Base-by-base conservation (phyloP, 2,797 vertebrate genomes). In the Lophius americanus region DNA sequence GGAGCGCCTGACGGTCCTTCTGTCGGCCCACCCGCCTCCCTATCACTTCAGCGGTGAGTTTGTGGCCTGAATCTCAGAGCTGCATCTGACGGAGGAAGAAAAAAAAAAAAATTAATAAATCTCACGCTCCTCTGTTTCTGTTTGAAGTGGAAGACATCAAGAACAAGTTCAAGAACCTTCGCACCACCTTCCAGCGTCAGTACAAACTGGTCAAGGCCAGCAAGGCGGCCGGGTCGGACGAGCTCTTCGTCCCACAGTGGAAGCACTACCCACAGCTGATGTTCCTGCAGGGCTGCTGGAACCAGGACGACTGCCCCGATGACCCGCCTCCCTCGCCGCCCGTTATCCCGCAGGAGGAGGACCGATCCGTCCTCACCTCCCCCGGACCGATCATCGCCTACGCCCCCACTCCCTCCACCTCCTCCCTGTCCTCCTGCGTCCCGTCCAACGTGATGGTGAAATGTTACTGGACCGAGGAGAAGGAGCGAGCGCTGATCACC, bases 131-230 rank as follows among this genome's bases (percentile, higher is more conserved):
- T 37, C 33, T 33, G 0, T 48, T 51, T 49, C 44, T 38, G 33
- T 54, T 46, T 39, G n/a, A 52, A 90, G 89, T 82, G 63, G 87
- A 89, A 43, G 89, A 90, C 60, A 83, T 89, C 1, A 89, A 89
- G 70, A 87, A 79, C 65, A 90, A 90, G 74, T 90, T 90, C 74
- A 87, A 86, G 64, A 88, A 89, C 60, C 89, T 89, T 0, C 87
- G 89, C 1, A 89, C 87, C 35, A 89, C 86, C 48, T 90, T 88
- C 9, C 89, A 89, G 62, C 83, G 86, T 7, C 89, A 88, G 75
- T 74, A 81, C 76, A 89, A 89, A 37, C 61, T 87, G 75, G 82
- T 87, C 0, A 75, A 55, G 39, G 83, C 79, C 0, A 85, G 80
- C 42, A 48, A 54, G 42, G 70, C 4, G 6, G 58, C 53, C 62